Evolutionary conservation across 2,888 invertebrate species (phyloP).

Genomic region (Osmoderma eremita): DNA sequence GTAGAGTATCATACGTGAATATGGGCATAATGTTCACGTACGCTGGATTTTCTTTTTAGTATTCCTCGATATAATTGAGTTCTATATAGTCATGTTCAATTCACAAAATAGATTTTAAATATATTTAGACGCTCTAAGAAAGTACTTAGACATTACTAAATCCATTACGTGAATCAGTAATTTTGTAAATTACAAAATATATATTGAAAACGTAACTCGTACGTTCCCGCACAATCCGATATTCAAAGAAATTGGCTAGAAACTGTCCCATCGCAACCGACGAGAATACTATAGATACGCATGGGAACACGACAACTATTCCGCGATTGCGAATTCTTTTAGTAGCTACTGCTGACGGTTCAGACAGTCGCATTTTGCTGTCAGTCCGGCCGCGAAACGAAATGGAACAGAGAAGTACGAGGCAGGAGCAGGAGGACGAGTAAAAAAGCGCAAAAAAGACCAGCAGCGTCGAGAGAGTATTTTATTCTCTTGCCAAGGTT

Average conservation of each 20-base stretch:
- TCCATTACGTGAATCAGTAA: not conserved
- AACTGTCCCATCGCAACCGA: conserved; percentile 18
- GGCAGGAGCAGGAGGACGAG: conserved; percentile 25
- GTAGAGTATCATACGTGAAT: no score
- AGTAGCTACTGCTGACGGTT: conserved; percentile 55
- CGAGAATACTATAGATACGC: conserved; percentile 19
- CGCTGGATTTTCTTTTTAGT: no score
- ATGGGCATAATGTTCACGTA: no score
- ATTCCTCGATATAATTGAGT: no score
- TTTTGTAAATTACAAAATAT: conserved; percentile 10
- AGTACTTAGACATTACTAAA: no score
- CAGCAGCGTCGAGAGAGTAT: conserved; percentile 51
- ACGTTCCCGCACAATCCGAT: not conserved
- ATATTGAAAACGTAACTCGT: conserved; percentile 4
- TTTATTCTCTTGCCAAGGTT: conserved; percentile 65
- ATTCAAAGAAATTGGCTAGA: conserved; percentile 26
- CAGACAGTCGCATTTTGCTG: conserved; percentile 64
- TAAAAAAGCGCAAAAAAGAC: conserved; percentile 43
- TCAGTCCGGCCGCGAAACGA: conserved; percentile 49
- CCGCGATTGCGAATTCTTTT: conserved; percentile 59
- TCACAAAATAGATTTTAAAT: no score
- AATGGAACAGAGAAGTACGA: conserved; percentile 23
- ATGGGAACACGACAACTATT: conserved; percentile 36
- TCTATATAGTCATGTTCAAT: no score
- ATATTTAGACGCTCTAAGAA: no score